Evolutionary conservation across 1,140 invertebrate genomes (phyloP).

Genomic region (Bombus picipes): DNA sequence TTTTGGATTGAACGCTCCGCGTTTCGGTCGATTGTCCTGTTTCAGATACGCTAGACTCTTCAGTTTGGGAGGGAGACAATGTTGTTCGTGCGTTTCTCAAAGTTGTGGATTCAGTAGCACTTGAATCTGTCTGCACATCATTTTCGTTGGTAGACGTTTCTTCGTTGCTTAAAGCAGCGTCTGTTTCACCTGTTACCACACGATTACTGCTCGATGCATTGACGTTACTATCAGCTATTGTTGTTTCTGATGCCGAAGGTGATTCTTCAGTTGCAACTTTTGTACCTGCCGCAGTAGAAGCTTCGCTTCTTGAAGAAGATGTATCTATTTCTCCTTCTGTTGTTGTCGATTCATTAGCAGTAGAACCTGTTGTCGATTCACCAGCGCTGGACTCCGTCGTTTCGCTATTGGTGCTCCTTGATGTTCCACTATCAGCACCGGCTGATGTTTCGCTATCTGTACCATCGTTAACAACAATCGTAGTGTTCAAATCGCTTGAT

Average conservation of each 20-base stretch:
- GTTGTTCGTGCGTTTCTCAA: neutral
- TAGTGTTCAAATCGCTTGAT: neutral
- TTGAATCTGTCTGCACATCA: neutral
- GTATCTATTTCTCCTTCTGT: neutral
- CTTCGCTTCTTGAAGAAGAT: neutral
- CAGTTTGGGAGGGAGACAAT: neutral
- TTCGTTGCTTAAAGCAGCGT: neutral
- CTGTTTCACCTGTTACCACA: too few relatives aligned
- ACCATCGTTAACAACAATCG: neutral
- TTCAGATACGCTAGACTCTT: neutral
- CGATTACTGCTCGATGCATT: too few relatives aligned
- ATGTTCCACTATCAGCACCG: neutral
- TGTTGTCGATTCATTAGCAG: neutral
- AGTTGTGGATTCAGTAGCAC: neutral
- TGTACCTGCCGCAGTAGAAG: fast-evolving
- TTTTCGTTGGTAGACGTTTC: neutral
- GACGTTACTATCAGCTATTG: neutral
- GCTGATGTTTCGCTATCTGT: neutral
- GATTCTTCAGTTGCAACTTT: neutral
- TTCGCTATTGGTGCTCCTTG: too few relatives aligned
- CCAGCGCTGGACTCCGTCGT: too few relatives aligned
- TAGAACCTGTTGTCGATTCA: neutral
- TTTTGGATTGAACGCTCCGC: neutral
- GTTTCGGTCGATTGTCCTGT: neutral
- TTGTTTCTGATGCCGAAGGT: neutral